These are phyloP conservation scores for Centruroides vittatus DNA, from an alignment of 1,140 invertebrate genomes.

Conservation along the genomic window DNA sequence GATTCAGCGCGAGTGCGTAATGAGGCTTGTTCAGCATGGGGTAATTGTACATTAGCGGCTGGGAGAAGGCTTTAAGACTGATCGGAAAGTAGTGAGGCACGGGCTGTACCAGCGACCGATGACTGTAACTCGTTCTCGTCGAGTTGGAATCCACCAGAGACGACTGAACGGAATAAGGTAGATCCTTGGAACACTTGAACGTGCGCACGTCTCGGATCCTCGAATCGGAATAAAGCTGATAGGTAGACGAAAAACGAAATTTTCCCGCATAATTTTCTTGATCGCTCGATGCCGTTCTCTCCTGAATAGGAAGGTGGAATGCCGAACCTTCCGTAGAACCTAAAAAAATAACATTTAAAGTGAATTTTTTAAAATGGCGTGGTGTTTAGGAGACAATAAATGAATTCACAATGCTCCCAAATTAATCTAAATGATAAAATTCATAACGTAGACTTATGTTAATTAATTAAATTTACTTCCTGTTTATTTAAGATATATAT, in stretches of 20 bases:
- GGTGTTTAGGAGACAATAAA: too few relatives aligned
- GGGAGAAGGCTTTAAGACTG: slow-evolving; percentile 8
- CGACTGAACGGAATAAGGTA: neutral
- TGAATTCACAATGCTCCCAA: too few relatives aligned
- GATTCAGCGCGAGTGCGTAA: neutral
- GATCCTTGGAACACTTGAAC: neutral
- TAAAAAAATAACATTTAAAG: too few relatives aligned
- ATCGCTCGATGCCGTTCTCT: neutral
- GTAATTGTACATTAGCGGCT: slow-evolving; percentile 11
- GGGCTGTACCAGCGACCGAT: slow-evolving; percentile 6
- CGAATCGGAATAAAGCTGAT: neutral
- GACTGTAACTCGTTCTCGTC: neutral
- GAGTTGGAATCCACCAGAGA: neutral
- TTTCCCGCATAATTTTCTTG: neutral
- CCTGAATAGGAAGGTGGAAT: slow-evolving; percentile 9
- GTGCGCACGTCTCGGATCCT: neutral
- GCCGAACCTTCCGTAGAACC: slow-evolving; percentile 4
- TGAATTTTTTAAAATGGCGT: neutral
- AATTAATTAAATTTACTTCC: too few relatives aligned
- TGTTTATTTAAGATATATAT: too few relatives aligned
- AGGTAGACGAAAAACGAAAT: neutral
- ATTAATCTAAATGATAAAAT: too few relatives aligned
- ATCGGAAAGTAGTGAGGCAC: slow-evolving; percentile 12
- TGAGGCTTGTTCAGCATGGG: slow-evolving; percentile 11
- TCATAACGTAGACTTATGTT: too few relatives aligned